Conservation (phyloP, 2,888 invertebrate species). For the Entomobrya proxima region DNA sequence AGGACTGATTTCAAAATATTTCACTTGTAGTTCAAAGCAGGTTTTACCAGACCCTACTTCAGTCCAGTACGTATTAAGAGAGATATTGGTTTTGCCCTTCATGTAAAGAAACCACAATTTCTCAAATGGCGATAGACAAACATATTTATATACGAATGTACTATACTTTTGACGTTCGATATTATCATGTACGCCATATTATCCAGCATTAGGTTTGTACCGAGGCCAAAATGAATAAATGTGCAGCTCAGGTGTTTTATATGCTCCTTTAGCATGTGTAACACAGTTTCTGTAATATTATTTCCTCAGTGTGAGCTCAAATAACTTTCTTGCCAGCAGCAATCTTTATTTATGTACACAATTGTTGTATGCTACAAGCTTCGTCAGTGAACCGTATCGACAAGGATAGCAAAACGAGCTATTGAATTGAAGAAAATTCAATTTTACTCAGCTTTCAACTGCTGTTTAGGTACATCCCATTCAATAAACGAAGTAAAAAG, state of each 20-base stretch:
- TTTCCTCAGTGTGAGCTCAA: neutral
- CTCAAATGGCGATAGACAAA: too few species aligned
- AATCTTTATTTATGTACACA: neutral
- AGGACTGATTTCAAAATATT: too few species aligned
- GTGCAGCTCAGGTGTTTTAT: neutral
- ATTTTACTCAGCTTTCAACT: conserved; percentile 45
- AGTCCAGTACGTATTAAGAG: too few species aligned
- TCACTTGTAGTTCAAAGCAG: too few species aligned
- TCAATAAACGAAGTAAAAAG: neutral
- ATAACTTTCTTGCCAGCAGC: neutral
- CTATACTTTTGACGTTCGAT: too few species aligned
- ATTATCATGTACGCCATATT: too few species aligned
- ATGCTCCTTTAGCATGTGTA: neutral
- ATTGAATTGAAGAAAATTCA: conserved; percentile 54
- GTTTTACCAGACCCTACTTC: too few species aligned
- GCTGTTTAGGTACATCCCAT: neutral
- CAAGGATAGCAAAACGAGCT: conserved; percentile 16
- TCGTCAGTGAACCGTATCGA: conserved; percentile 24
- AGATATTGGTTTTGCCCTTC: too few species aligned
- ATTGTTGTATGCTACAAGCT: neutral
- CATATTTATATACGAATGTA: too few species aligned
- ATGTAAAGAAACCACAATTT: too few species aligned
- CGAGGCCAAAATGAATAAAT: too few species aligned
- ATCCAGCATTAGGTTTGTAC: too few species aligned
- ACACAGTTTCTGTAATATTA: neutral